Evolutionary conservation across 2,113 vertebrate species (phyloP), one percentile per base, ranked within the genome.

Genomic region (Copsychus sechellarum): DNA sequence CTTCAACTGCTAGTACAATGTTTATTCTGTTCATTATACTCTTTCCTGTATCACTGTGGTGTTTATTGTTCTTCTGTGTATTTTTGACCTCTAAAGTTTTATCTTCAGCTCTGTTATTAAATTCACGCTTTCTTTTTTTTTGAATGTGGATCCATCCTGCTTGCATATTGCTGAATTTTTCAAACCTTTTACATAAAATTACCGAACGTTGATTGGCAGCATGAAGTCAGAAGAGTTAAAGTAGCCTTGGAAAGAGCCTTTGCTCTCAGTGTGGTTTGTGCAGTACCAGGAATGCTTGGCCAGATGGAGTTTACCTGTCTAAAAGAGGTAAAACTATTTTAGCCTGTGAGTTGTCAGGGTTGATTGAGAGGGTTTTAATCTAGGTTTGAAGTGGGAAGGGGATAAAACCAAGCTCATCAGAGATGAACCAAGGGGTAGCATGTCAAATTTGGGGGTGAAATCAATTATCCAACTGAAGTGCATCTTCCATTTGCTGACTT

Each of bases 71-170:
- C 96, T 97, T 96, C 95, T 97, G 96, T 96, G 70, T 97, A 97
- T 96, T 97, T 98, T 97, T 97, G 93, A 97, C 97, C 93, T 96
- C 95, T 93, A 97, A 95, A 97, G 91, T 95, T 97, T 97, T 96
- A 96, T 88, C 86, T 96, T 36, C 72, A 96, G 61, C 81, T 88
- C 77, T 92, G 82, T 57, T 70, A 51, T 86, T 83, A 93, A 86
- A 95, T 83, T 47, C 45, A 42, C 12, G 82, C 34, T 80, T 91
- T 94, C 5, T 95, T 82, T 89, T 92, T 89, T 92, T 81, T 67
- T 73, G 24, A 88, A 29, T 72, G 61, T 81, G 50, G 23, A 82
- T 94, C 28, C 22, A 38, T 73, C 66, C 54, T 80, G 60, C 86
- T 60, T 81, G 22, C 43, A 83, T 80, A 86, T 71, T 70, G 34